Percentiles rank a stretch among this genome's conserved stretches.
These are phyloP conservation scores for Ericerus pela DNA, from an alignment of 1,140 invertebrate species.

Conservation along the genomic window DNA sequence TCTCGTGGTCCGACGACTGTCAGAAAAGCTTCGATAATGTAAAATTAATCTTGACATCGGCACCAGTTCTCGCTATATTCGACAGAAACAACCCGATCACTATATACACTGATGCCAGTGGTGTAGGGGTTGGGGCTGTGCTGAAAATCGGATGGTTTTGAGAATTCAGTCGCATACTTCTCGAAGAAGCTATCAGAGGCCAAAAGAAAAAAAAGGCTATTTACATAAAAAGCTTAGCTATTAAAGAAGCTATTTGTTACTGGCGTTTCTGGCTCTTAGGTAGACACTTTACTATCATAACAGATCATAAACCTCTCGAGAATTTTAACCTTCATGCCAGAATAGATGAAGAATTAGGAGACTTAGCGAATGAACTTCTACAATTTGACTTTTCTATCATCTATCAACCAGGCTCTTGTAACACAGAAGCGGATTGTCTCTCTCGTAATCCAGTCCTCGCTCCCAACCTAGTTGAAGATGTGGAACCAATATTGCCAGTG, in stretches of 20 bases:
- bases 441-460: conserved; percentile 23
- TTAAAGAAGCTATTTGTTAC: too few species aligned
- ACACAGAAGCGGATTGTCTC: conserved; percentile 21
- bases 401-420: conserved; percentile 21
- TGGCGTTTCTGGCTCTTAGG: conserved; percentile 30
- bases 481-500: conserved; percentile 19
- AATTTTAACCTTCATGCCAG: conserved; percentile 30
- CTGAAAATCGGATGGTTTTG: conserved; percentile 30
- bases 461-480: conserved; percentile 18
- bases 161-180: too few species aligned
- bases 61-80: conserved; percentile 28
- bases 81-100: conserved; percentile 25
- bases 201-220: too few species aligned
- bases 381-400: conserved; percentile 27
- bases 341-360: conserved; percentile 28
- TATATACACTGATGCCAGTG: conserved; percentile 2
- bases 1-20: conserved; percentile 27
- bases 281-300: conserved; percentile 28
- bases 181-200: too few species aligned
- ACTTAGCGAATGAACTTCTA: conserved; percentile 29
- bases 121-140: conserved; percentile 28
- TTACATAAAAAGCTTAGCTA: too few species aligned
- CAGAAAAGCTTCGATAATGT: conserved; percentile 27
- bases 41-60: conserved; percentile 27
- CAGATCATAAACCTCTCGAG: conserved; percentile 31